A percentile compares a stretch with the other conserved stretches of the same genome.
Evolutionary conservation across 2,888 invertebrate species (phyloP).

Genomic region (Caenorhabditis imperialis): DNA sequence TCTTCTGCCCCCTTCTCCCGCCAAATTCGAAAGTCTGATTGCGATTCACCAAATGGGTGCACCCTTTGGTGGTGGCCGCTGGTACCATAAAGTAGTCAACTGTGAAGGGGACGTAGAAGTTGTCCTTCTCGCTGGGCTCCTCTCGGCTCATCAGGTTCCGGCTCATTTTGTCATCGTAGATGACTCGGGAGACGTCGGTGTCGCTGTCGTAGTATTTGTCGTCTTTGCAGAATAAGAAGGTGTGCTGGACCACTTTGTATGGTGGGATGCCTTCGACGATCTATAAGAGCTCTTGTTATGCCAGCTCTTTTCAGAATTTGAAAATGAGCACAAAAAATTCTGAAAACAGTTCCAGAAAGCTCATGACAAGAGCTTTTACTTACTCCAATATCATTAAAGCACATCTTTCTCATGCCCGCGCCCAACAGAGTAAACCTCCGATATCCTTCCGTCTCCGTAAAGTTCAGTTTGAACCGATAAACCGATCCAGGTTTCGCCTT

Average conservation of each 20-base stretch:
- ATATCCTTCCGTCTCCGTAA: slow-evolving; percentile 34
- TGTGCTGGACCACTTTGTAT: slow-evolving; percentile 4
- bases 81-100: slow-evolving; percentile 39
- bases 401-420: neutral
- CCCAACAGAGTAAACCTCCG: neutral
- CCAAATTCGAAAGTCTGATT: slow-evolving; percentile 22
- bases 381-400: slow-evolving; percentile 56
- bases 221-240: slow-evolving; percentile 65
- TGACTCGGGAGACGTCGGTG: slow-evolving; percentile 46
- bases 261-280: slow-evolving; percentile 44
- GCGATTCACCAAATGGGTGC: slow-evolving; percentile 14
- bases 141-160: slow-evolving; percentile 15
- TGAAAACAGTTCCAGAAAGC: no score
- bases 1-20: neutral
- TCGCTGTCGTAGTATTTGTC: slow-evolving; percentile 57
- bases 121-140: neutral
- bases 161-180: slow-evolving; percentile 45
- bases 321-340: neutral
- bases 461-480: slow-evolving; percentile 69
- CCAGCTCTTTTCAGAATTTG: no score
- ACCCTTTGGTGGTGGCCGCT: slow-evolving; percentile 16
- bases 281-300: no score
- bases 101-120: slow-evolving; percentile 55
- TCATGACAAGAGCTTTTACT: no score
- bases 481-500: slow-evolving; percentile 67